These are phyloP conservation scores for Pseudochaenichthys georgianus DNA, from an alignment of 2,797 vertebrate genomes.

Conservation along the genomic window DNA sequence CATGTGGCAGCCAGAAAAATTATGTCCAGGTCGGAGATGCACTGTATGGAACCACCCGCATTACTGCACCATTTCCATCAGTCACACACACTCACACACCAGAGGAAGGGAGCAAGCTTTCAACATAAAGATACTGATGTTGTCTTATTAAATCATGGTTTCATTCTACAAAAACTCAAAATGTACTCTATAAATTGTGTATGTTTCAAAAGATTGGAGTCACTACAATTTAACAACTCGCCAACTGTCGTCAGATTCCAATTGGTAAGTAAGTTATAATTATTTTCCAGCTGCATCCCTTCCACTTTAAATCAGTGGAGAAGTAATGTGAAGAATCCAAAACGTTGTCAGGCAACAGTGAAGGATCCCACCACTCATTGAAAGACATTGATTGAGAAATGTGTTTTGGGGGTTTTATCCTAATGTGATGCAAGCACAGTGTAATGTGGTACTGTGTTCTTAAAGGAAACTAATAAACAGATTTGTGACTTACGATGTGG, in stretches of 20 bases:
- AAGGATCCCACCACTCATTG: neutral
- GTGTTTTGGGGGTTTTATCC: neutral
- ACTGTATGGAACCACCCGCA: slow-evolving; percentile 52
- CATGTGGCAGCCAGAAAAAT: slow-evolving; percentile 62
- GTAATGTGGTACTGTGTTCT: neutral
- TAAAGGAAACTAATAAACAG: slow-evolving; percentile 5
- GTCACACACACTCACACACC: slow-evolving; percentile 1
- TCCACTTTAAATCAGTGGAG: neutral
- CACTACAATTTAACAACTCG: slow-evolving; percentile 2
- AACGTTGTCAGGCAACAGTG: neutral
- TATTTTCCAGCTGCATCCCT: too few relatives aligned
- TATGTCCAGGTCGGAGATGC: slow-evolving; percentile 69
- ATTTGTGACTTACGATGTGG: slow-evolving; percentile 93
- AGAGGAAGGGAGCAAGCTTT: neutral
- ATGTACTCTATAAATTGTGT: neutral
- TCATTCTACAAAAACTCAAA: neutral
- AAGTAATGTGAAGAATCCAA: neutral
- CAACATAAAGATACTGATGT: slow-evolving; percentile 3
- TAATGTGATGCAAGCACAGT: neutral
- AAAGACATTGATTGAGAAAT: neutral
- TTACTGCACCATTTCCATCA: slow-evolving; percentile 51
- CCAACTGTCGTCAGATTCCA: neutral
- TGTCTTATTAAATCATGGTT: slow-evolving; percentile 11
- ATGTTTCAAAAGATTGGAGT: slow-evolving; percentile 2
- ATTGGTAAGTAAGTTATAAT: neutral